Base-by-base conservation (phyloP, 2,888 invertebrate genomes). In the Drosophila yooni region DNA sequence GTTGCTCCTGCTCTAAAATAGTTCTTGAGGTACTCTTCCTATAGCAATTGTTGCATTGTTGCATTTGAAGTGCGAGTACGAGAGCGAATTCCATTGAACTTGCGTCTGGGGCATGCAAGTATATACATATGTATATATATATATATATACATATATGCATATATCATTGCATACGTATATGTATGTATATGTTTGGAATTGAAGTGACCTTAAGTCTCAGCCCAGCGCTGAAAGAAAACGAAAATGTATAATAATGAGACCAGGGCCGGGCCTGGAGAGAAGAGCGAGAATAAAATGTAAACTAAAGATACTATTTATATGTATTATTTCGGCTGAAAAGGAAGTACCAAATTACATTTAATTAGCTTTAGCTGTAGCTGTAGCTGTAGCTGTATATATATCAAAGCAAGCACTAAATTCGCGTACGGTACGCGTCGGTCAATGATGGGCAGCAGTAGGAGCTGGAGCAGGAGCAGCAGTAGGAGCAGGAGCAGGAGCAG, bases 281-380 rank as follows among this genome's bases (percentile, higher is more conserved):
- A 43, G 66, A 63, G 64, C 54, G 57, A 61, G 77, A 81, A 90
- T 87, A 87, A 84, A 84, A 84, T 84, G 86, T 86, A 89, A 89
- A 77, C 86, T 82, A 90, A 86, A 89, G 89, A 89, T 87, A 83
- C 86, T 90, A 89, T 90, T 91, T 89, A 89, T 87, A 91, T 85
- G 90, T 90, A 86, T 86, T 86, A 89, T 89, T 92, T 90, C 79
- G 86, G 87, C 88, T 92, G 92, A 92, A 91, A 91, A 92, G 92
- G 92, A 92, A 92, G 91, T 92, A 85, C 90, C 89, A 92, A 92
- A 92, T 92, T 92, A 92, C 92, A 92, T 92, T 92, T 92, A 92
- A 92, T 92, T 92, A 90, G 90, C 81, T 84, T 92, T 89, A 90
- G 89, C 82, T 81, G 58, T 57, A 64, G 56, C 57, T 64, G 53